A percentile compares a stretch with the other conserved stretches of the same genome.
These are phyloP conservation scores for Tanaodytes sp. DNA, from an alignment of 2,888 invertebrate species.

Conservation along the genomic window DNA sequence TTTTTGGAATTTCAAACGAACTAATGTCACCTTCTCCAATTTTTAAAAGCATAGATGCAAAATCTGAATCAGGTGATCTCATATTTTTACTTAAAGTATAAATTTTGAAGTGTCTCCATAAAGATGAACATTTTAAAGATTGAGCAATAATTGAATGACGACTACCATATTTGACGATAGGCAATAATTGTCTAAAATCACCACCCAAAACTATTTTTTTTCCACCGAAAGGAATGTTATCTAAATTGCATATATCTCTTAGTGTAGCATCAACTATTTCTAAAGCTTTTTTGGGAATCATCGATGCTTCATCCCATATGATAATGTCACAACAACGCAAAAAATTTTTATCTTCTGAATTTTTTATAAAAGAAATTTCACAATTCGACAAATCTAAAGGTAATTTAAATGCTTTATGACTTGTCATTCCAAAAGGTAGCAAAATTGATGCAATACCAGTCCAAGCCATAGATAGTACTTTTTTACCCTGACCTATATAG, in stretches of 20 bases:
- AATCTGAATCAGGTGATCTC: not conserved
- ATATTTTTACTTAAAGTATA: conserved; percentile 6
- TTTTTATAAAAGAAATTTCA: not conserved
- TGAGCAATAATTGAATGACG: not conserved
- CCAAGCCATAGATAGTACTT: conserved; percentile 15
- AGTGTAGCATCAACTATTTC: too few relatives aligned
- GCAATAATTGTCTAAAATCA: conserved; percentile 21
- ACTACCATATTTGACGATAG: conserved; percentile 10
- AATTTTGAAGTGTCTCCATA: conserved; percentile 1
- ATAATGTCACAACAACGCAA: conserved; percentile 8
- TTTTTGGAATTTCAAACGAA: not conserved
- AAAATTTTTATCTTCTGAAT: conserved; percentile 16
- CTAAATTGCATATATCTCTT: not conserved
- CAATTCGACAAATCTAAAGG: conserved; percentile 10
- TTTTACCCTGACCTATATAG: not conserved
- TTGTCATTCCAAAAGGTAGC: conserved; percentile 11
- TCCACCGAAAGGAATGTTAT: conserved; percentile 7
- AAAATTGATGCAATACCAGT: conserved; percentile 11
- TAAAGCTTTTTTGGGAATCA: too few relatives aligned
- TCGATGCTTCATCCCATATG: too few relatives aligned
- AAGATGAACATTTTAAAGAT: conserved; percentile 1
- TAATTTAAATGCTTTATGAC: conserved; percentile 13
- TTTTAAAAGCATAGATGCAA: conserved; percentile 11
- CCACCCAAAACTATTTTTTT: too few relatives aligned
- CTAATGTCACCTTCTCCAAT: conserved; percentile 12